Evolutionary conservation across 1,140 invertebrate species (phyloP), one percentile per base, ranked within the genome.

Genomic region (Sycobia sp.): DNA sequence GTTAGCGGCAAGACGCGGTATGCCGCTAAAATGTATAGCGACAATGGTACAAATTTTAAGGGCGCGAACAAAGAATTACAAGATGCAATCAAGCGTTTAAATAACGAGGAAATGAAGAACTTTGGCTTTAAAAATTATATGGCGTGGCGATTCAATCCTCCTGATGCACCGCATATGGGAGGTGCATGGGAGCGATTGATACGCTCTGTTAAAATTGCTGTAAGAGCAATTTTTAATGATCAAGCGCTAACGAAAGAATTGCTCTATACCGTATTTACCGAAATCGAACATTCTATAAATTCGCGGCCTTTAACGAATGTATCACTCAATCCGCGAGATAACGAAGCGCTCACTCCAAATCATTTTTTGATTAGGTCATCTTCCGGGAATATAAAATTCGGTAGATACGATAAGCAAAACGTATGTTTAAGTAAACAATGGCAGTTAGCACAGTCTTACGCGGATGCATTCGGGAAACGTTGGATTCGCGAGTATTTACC

Each of bases 331-430:
- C 44, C 36, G 13, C 34, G 32, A 23, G 46, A 47, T 16, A 10
- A 29, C n/a, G 57, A 50, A 50, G 53, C 46, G 0, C 36, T 75
- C 0, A 73, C 73, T 3, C 73, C 75, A 0, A 75, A 71, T 39
- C 76, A 79, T 61, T 76, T 78, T 44, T 47, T 78, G 0, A 67
- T 73, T 20, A 68, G 73, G 4, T 32, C 22, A 2, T 62, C 59
- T 2, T 54, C 59, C 8, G 25, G 39, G 0, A 2, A 41, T 11
- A 23, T 44, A 13, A 18, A n/a, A 18, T 20, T 43, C 3, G 23
- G 16, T 1, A 3, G 25, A 3, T 61, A 32, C 25, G 16, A 27
- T 4, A 2, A 25, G 0, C 2, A 18, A 2, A 3, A 1, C 23
- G 25, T 46, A 3, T 2, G 10, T 11, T 9, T 13, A 0, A 23